Percentiles rank a stretch among this genome's conserved stretches.
These are phyloP conservation scores for Cynocephalus volans DNA, from an alignment of 2,113 vertebrate genomes.

Conservation along the genomic window DNA sequence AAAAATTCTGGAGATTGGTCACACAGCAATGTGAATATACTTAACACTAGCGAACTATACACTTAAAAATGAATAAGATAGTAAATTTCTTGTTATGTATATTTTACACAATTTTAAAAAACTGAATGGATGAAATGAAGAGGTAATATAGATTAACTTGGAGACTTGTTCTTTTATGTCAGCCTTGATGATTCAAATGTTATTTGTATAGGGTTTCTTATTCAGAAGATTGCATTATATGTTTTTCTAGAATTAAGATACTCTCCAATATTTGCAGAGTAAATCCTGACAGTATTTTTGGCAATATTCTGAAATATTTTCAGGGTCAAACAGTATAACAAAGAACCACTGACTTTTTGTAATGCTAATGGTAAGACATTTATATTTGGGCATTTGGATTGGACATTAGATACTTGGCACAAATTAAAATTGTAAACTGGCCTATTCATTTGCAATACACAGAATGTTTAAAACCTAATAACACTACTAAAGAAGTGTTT, in stretches of 20 bases:
- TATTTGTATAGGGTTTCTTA: not conserved
- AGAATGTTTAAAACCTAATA: not conserved
- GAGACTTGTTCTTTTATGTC: not conserved
- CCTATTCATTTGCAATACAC: not conserved
- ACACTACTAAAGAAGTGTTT: not conserved
- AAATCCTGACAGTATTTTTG: not conserved
- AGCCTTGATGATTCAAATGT: not conserved
- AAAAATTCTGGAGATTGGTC: not conserved
- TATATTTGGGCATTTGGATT: not conserved
- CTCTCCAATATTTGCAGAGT: not conserved
- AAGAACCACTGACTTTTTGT: not conserved
- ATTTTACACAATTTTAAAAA: not conserved
- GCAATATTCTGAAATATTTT: not conserved
- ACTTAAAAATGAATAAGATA: not conserved
- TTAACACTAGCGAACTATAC: not conserved
- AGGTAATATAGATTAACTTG: not conserved
- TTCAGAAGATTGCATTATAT: not conserved
- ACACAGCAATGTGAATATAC: not conserved
- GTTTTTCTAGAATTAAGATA: not conserved
- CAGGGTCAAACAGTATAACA: not conserved
- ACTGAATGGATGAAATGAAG: not conserved
- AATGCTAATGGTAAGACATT: not conserved
- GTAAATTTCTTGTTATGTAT: not conserved
- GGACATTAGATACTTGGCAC: no score
- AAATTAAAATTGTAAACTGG: not conserved